phyloP scores from a whole-genome alignment of 2,113 vertebrate species.

The Tenebrosternarchus preto region DNA sequence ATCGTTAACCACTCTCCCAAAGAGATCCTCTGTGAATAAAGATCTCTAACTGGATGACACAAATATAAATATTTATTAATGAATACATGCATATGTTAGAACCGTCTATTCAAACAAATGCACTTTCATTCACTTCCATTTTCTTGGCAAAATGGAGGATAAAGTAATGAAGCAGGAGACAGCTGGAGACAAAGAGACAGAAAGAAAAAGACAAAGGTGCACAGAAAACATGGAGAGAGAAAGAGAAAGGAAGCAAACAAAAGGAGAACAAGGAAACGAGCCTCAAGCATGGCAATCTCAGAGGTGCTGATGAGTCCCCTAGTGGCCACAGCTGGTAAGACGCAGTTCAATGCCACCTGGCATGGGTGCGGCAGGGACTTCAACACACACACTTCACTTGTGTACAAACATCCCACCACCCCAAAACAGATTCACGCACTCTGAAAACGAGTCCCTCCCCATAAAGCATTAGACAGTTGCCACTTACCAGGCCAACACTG shows the following conservation, averaged over 20 bases:
- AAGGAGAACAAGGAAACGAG: neutral
- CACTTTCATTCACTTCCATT: constrained; percentile 31
- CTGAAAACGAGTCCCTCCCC: no score
- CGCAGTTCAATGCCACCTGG: no score
- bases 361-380: no score
- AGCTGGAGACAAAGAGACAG: neutral
- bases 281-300: no score
- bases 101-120: constrained; percentile 35
- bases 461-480: neutral
- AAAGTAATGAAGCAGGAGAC: neutral
- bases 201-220: neutral
- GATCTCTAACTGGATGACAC: constrained; percentile 4
- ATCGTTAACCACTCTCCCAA: constrained; percentile 2
- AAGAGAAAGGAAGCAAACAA: neutral
- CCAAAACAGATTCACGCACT: no score
- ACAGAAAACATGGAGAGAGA: neutral
- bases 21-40: constrained; percentile 19
- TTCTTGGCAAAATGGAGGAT: constrained; percentile 11
- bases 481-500: neutral
- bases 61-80: constrained; percentile 54
- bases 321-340: no score
- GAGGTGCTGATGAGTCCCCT: no score
- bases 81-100: constrained; percentile 55
- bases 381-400: no score
- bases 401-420: no score